These are phyloP conservation scores for Aplodontia rufa DNA, from an alignment of 2,113 vertebrate species.

Conservation along the genomic window DNA sequence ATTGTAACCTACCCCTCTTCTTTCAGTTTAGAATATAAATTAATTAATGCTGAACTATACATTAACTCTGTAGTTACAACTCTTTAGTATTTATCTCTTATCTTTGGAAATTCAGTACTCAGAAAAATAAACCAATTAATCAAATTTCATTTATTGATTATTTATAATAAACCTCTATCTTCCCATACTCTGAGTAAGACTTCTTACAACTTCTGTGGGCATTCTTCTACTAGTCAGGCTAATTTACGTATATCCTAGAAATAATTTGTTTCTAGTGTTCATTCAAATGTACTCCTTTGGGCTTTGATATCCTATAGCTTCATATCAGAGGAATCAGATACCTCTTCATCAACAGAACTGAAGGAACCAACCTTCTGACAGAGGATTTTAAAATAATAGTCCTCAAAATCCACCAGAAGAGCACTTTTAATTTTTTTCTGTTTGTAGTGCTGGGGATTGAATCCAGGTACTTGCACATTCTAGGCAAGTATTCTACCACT, in stretches of 20 bases:
- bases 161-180: neutral
- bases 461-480: neutral
- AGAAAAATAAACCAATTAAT: slow-evolving; percentile 2
- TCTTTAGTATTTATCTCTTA: neutral
- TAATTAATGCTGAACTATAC: neutral
- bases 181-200: neutral
- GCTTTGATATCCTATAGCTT: neutral
- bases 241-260: neutral
- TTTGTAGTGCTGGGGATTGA: neutral
- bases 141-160: slow-evolving; percentile 20
- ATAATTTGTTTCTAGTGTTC: neutral
- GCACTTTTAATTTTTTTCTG: neutral
- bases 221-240: neutral
- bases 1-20: neutral
- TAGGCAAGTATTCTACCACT: neutral
- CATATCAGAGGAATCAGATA: neutral
- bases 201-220: neutral
- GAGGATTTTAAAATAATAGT: neutral
- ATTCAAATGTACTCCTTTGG: slow-evolving; percentile 14
- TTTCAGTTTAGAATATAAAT: neutral
- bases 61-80: neutral
- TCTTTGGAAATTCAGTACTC: slow-evolving; percentile 3
- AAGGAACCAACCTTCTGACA: slow-evolving; percentile 5
- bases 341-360: neutral
- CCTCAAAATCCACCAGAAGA: neutral